These are phyloP conservation scores for Tinea trinotella DNA, from an alignment of 2,888 invertebrate genomes.

Conservation along the genomic window DNA sequence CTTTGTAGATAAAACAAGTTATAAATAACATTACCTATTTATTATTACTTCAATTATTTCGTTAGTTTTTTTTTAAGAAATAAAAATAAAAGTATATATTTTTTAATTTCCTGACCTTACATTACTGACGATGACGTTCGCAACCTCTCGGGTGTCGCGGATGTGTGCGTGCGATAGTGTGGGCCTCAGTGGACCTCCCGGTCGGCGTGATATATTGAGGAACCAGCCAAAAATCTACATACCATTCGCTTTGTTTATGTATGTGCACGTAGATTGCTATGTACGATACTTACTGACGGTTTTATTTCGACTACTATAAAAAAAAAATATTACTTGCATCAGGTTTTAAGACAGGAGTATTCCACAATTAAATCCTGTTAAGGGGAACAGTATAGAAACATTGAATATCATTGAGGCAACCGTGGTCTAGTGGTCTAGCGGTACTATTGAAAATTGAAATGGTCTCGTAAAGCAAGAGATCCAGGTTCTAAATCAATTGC, in stretches of 20 bases:
- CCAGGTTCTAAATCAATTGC: too few relatives aligned
- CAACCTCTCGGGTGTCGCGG: constrained; percentile 18
- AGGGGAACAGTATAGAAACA: too few relatives aligned
- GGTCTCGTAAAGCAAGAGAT: too few relatives aligned
- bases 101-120: constrained; percentile 46
- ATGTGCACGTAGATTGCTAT: not conserved
- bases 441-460: too few relatives aligned
- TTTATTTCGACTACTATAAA: not conserved
- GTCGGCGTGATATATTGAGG: constrained; percentile 67
- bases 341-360: too few relatives aligned
- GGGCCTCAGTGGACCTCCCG: constrained; percentile 46
- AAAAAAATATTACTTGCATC: too few relatives aligned
- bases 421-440: too few relatives aligned
- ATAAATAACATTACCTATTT: too few relatives aligned
- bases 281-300: not conserved
- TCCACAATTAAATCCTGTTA: too few relatives aligned
- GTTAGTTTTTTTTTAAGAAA: not conserved
- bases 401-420: too few relatives aligned
- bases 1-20: too few relatives aligned
- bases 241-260: constrained; percentile 13
- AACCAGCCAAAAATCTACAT: constrained; percentile 53
- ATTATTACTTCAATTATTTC: too few relatives aligned
- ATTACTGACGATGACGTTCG: constrained; percentile 50
- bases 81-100: constrained; percentile 18
- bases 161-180: constrained; percentile 38